phyloP scores from a whole-genome alignment of 2,888 invertebrate genomes.

The Fabriciana adippe region DNA sequence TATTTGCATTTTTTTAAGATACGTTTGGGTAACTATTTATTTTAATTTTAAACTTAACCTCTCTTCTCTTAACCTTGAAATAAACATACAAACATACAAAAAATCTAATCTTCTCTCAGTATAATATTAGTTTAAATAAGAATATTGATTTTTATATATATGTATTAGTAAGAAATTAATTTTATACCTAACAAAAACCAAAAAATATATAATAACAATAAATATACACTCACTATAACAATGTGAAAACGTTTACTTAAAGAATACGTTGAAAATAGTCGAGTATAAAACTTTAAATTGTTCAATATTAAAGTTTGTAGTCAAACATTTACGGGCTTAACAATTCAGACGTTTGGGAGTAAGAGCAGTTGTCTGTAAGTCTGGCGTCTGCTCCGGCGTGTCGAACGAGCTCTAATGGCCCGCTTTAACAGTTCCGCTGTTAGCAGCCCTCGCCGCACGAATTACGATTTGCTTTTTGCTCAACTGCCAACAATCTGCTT shows the following conservation, averaged over 20 bases:
- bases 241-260: constrained; percentile 26
- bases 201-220: neutral
- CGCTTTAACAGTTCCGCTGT: constrained; percentile 63
- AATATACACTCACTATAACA: constrained; percentile 21
- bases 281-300: constrained; percentile 34
- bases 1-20: no score
- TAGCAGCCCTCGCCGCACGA: constrained; percentile 64
- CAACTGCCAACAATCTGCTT: constrained; percentile 54
- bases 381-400: constrained; percentile 48
- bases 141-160: no score
- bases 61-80: no score
- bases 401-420: constrained; percentile 70
- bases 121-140: no score
- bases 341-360: constrained; percentile 39
- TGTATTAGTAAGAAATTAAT: neutral
- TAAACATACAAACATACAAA: no score
- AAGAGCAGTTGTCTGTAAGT: constrained; percentile 32
- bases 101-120: no score
- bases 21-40: no score
- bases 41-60: no score
- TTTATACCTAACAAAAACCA: neutral
- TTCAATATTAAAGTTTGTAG: constrained; percentile 36
- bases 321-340: constrained; percentile 40
- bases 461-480: constrained; percentile 67
- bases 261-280: constrained; percentile 23